Evolutionary conservation across 2,797 vertebrate genomes (phyloP), one percentile per base, ranked within the genome.

Genomic region (Graptemys geographica): DNA sequence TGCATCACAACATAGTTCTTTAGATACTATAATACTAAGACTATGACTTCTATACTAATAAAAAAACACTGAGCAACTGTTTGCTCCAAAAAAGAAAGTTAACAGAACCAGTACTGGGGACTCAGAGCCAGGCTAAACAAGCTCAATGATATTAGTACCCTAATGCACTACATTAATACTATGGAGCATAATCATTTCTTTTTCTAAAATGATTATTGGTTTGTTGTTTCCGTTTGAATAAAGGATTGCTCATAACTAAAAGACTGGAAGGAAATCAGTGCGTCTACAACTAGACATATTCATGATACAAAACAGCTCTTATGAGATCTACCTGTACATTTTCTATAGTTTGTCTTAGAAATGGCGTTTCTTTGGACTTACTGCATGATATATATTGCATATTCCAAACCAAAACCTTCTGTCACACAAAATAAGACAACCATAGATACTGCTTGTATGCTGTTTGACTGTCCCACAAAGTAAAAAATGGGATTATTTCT

Each of bases 161-260:
- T 96, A 96, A 95, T 83, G 41, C 69, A 49, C 95, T 92, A 96
- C 82, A 55, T 53, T 56, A 89, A 21, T 27, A 57, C 86, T 92
- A 96, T 89, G 5, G 6, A 57, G 52, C 84, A 76, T 25, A 72
- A 41, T 41, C 33, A 88, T n/a, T 25, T 76, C 25, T 47, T 13
- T 41, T 27, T 83, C 69, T 65, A 85, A 95, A 95, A 88, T 21
- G 21, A 55, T 94, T 62, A 62, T 59, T 59, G 28, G 57, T 59
- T 55, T 55, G 53, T 23, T 25, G 55, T 56, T 59, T 59, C 25
- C 31, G 27, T 59, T 59, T 28, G 57, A 59, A 59, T 28, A 11
- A 28, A 85, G 31, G 27, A 72, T 69, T 21, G 19, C n/a, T 72
- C 69, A 72, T 72, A 41, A 41, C n/a, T 72, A 41, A 72, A 72